phyloP scores from a whole-genome alignment of 2,888 invertebrate species.

The Prosopocoilus inquinatus region DNA sequence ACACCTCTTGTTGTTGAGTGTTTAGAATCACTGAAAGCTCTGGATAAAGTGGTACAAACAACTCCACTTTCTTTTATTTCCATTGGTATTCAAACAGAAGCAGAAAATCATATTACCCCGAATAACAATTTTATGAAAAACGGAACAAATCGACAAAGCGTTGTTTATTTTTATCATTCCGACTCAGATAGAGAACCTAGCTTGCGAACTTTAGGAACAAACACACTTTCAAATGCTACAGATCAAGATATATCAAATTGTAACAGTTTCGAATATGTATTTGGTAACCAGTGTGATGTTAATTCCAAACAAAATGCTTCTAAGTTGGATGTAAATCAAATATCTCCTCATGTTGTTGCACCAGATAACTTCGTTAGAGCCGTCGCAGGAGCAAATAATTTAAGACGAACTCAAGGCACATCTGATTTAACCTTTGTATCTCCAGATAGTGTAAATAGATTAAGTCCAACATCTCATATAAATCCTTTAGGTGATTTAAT shows the following conservation, averaged over 20 bases:
- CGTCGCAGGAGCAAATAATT: not conserved
- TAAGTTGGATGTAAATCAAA: not conserved
- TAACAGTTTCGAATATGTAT: conserved; percentile 68
- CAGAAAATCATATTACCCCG: conserved; percentile 2
- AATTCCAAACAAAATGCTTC: not conserved
- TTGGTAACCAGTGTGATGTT: conserved; percentile 41
- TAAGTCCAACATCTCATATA: conserved; percentile 9
- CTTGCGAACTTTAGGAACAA: conserved; percentile 14
- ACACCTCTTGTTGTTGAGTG: conserved; percentile 25
- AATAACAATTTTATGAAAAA: not conserved
- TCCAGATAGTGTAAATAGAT: conserved; percentile 4
- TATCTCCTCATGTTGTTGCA: not conserved
- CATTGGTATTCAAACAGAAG: conserved; percentile 31
- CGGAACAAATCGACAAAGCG: not conserved
- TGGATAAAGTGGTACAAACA: conserved; percentile 26
- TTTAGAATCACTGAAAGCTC: not conserved
- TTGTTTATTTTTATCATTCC: conserved; percentile 7
- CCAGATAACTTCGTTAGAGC: conserved; percentile 1
- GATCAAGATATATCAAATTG: conserved; percentile 48
- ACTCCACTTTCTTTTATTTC: conserved; percentile 21
- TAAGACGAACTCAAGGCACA: conserved; percentile 13
- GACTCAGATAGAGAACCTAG: conserved; percentile 7
- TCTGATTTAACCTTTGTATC: conserved; percentile 14
- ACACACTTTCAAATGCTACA: conserved; percentile 9
- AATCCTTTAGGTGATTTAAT: conserved; percentile 30